Evolutionary conservation across 2,113 vertebrate species (phyloP).

Genomic region (Tragelaphus buxtoni): DNA sequence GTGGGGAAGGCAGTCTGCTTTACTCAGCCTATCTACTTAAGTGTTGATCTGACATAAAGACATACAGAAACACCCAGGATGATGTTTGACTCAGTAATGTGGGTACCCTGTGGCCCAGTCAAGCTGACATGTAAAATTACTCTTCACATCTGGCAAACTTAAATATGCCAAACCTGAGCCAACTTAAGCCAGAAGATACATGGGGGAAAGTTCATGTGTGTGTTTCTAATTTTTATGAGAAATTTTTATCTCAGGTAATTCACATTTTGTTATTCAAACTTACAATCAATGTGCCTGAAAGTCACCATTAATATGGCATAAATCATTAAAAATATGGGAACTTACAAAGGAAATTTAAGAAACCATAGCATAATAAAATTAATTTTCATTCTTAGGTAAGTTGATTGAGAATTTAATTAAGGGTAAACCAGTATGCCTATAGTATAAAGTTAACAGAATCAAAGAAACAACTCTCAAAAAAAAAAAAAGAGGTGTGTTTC

Average conservation of each 20-base stretch:
- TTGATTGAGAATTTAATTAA: constrained; percentile 15
- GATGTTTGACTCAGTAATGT: neutral
- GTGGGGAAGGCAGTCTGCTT: neutral
- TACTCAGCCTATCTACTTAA: neutral
- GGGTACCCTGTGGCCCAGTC: neutral
- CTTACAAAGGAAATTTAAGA: neutral
- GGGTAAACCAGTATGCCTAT: neutral
- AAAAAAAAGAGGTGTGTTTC: neutral
- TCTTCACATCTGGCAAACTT: neutral
- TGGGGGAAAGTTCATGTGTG: neutral
- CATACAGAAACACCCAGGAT: neutral
- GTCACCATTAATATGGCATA: neutral
- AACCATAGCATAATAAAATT: neutral
- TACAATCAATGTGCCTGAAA: neutral
- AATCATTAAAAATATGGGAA: neutral
- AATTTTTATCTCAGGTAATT: neutral
- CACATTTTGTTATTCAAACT: neutral
- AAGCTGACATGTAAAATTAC: neutral
- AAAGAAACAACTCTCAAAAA: neutral
- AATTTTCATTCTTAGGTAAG: constrained; percentile 4
- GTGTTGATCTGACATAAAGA: neutral
- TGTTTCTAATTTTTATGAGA: neutral
- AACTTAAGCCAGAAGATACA: neutral
- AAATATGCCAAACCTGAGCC: neutral
- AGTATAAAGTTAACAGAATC: neutral